Evolutionary conservation across 1,140 invertebrate species (phyloP).

Genomic region (Drosophila pandora): DNA sequence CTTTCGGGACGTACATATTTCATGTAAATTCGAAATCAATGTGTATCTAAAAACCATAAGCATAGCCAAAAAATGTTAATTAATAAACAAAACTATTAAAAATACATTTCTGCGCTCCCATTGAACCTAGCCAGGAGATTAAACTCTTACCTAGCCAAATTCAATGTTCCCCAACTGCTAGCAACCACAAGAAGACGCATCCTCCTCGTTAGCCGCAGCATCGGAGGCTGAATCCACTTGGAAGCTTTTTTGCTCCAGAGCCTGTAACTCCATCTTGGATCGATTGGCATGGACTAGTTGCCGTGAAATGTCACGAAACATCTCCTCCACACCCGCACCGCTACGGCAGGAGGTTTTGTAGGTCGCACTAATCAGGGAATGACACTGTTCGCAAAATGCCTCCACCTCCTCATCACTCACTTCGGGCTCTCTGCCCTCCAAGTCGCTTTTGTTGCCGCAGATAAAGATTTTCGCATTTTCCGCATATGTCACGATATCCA

Average conservation of each 20-base stretch:
- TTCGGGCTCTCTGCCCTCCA: conserved; percentile 87
- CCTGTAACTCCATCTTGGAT: conserved; percentile 92
- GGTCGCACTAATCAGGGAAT: conserved; percentile 93
- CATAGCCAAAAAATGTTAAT: conserved; percentile 48
- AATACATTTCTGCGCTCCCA: conserved; percentile 47
- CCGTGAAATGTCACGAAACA: conserved; percentile 94
- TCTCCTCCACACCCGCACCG: conserved; percentile 93
- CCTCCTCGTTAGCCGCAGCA: conserved; percentile 84
- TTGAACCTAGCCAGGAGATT: conserved; percentile 42
- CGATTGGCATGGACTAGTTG: conserved; percentile 91
- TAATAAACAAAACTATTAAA: conserved; percentile 36
- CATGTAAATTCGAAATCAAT: conserved; percentile 59
- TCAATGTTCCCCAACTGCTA: conserved; percentile 84
- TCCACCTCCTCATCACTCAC: conserved; percentile 96
- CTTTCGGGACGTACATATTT: conserved; percentile 69
- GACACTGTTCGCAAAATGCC: conserved; percentile 96
- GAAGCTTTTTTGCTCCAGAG: conserved; percentile 90
- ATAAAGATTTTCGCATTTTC: conserved; percentile 97
- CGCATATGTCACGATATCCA: conserved; percentile 96
- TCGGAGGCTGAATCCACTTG: conserved; percentile 88
- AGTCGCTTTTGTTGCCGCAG: conserved; percentile 95
- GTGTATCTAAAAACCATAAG: conserved; percentile 67
- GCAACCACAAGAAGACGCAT: conserved; percentile 87
- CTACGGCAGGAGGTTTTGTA: conserved; percentile 97
- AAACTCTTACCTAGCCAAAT: conserved; percentile 62